Percentiles rank a stretch among this genome's conserved stretches.
These are phyloP conservation scores for Pentalonia nigronervosa DNA, from an alignment of 1,140 invertebrate species.

Conservation along the genomic window DNA sequence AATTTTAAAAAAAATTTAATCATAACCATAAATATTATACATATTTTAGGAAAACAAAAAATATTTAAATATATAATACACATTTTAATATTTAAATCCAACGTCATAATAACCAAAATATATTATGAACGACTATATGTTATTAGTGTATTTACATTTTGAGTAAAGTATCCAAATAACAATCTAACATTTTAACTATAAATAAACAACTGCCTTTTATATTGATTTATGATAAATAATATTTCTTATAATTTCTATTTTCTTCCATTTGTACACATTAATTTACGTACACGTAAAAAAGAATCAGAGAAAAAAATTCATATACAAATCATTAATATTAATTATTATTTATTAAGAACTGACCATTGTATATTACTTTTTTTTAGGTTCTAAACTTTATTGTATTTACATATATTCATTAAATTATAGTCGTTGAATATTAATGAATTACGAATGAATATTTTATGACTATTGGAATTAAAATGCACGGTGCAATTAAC, in stretches of 20 bases:
- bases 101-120: too few relatives aligned
- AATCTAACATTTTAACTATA: neutral
- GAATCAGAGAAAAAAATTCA: neutral
- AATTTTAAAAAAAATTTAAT: too few relatives aligned
- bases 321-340: slow-evolving; percentile 4
- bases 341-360: neutral
- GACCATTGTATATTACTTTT: neutral
- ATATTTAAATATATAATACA: too few relatives aligned
- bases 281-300: neutral
- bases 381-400: neutral
- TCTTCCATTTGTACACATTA: neutral
- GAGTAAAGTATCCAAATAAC: neutral
- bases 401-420: neutral
- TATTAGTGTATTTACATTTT: neutral
- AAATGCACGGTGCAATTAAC: neutral
- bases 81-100: too few relatives aligned
- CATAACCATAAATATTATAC: neutral
- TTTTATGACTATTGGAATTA: neutral
- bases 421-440: neutral
- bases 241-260: neutral
- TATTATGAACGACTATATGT: neutral
- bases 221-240: neutral
- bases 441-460: neutral
- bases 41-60: neutral
- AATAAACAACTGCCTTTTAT: neutral